These are phyloP conservation scores for Platygyra sinensis DNA, from an alignment of 64 coral and sea anemone species.

Conservation along the genomic window DNA sequence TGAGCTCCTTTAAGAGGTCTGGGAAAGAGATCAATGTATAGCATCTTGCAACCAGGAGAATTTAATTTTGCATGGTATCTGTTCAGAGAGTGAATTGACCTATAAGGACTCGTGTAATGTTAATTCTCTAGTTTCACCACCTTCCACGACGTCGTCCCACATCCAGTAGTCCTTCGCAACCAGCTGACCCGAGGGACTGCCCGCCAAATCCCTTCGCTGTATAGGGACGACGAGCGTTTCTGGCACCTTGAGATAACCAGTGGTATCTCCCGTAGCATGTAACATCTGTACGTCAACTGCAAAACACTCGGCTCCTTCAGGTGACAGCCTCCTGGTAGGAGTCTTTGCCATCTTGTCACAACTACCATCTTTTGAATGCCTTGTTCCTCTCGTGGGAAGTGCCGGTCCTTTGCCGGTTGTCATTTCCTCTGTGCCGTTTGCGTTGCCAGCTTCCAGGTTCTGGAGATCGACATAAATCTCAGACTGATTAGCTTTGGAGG, in stretches of 20 bases:
- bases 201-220: not conserved
- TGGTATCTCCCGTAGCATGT: not conserved
- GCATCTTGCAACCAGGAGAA: no score
- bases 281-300: not conserved
- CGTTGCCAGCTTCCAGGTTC: not conserved
- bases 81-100: no score
- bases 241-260: not conserved
- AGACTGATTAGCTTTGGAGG: not conserved
- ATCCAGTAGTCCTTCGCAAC: not conserved
- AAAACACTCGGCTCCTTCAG: not conserved
- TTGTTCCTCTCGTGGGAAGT: not conserved
- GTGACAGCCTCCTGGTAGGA: not conserved
- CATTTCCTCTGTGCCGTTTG: not conserved
- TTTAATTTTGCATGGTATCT: no score
- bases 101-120: not conserved
- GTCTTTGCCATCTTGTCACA: not conserved
- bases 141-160: not conserved
- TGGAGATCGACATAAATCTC: not conserved
- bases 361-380: not conserved
- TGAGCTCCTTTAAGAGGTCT: no score
- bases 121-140: not conserved
- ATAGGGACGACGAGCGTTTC: not conserved
- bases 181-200: conserved; percentile 5
- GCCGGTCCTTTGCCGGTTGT: not conserved
- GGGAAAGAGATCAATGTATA: no score